Base-by-base conservation (phyloP, 2,113 vertebrate genomes). In the Ammospiza nelsoni region DNA sequence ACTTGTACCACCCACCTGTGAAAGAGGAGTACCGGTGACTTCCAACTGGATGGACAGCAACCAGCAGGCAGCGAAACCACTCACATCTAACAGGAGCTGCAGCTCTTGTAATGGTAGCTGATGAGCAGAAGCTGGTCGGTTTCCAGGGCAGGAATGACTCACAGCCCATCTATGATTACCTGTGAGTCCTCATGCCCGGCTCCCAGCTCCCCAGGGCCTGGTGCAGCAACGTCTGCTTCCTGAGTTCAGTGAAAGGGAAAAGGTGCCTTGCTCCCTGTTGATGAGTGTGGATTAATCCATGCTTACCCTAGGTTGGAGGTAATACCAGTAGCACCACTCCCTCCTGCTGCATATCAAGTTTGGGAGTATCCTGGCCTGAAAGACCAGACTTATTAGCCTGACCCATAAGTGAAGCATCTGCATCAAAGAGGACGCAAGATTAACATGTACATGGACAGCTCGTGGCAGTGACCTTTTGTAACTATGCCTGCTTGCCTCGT, bases 111-210 rank as follows among this genome's bases (percentile, higher is more conserved):
- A 1, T 1, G 46, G 55, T 46, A 74, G 79, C 63, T 90, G 46
- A 58, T 3, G 43, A 77, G 41, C 49, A 58, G 73, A 51, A 90
- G n/a, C 90, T 93, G 85, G 85, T 73, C 0, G 1, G 23, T 46
- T 93, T 90, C 88, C 86, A 90, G 72, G 6, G 12, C 41, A 49
- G 63, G 46, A 85, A 16, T 92, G 85, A 96, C 79, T 94, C 92
- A 93, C 25, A 73, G 55, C n/a, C 6, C 2, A 23, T 76, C 94
- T 62, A 33, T 58, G 52, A 89, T 76, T 77, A 88, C 67, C 71
- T 83, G 49, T 57, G n/a, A 90, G 72, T 68, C 0, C 0, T 54
- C 75, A 16, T 76, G 61, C 63, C 68, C 0, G 0, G 15, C 61
- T 86, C 57, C 0, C 0, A 24, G 46, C 55, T 93, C 68, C 62